Evolutionary conservation across 2,797 vertebrate genomes (phyloP), one percentile per base, ranked within the genome.

Genomic region (Pitangus sulphuratus): DNA sequence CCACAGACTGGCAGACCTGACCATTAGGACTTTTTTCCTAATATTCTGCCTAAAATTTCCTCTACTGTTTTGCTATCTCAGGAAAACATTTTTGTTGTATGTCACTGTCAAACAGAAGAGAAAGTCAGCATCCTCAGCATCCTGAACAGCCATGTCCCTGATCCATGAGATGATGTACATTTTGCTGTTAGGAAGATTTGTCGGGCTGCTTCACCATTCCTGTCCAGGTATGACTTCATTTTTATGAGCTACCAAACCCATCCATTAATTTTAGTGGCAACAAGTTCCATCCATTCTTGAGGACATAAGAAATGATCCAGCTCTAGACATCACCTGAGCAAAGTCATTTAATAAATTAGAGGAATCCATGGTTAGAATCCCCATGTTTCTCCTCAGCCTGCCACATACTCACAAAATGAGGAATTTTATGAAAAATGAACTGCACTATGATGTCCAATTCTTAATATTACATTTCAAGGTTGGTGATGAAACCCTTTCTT

Each of bases 291-390:
- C 84, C 35, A 58, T 89, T 95, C 53, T 75, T 78, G 60, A 93
- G 83, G 81, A 90, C 2, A 9, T 94, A 76, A 75, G 61, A 93
- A 88, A 85, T 47, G 26, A 94, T 57, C 56, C 68, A 61, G 15
- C 50, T 95, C 76, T 74, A 92, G 70, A 90, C 72, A 94, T 39
- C 66, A 70, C 33, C 64, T 91, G 82, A 57, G 93, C 65, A 97
- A 94, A 97, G 72, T 37, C 84, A 90, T 56, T 90, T 96, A 88
- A 93, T 87, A 93, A 97, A 97, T 76, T 70, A 94, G 60, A 85
- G 65, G 53, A 79, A 97, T 87, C 37, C 39, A 75, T 7, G 26
- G 84, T 61, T 77, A 92, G 87, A 83, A 62, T 71, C 31, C 50
- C 61, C 51, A 64, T 1, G 1, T 95, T 86, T 89, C 33, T 90